Percentiles rank a stretch among this genome's conserved stretches.
These are phyloP conservation scores for Marisa cornuarietis DNA, from an alignment of 1,140 invertebrate genomes.

Conservation along the genomic window DNA sequence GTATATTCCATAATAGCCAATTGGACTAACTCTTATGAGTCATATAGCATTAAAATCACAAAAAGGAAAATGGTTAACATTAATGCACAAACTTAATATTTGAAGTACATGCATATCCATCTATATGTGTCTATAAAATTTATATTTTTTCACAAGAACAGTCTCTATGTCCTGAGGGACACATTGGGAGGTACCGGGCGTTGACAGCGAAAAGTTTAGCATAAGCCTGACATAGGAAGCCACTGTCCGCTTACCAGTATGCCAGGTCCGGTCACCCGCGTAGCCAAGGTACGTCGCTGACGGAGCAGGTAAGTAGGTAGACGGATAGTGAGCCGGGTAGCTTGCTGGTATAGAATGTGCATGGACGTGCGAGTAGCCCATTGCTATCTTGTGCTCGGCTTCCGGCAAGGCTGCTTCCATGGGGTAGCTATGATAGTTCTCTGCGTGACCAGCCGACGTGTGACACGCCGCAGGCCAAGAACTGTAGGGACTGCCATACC, in stretches of 20 bases:
- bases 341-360: not conserved
- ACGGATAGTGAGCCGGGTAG: not conserved
- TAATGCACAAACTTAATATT: no score
- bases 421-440: not conserved
- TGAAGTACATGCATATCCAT: not conserved
- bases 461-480: slow-evolving; percentile 10
- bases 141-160: not conserved
- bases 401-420: not conserved
- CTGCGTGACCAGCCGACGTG: not conserved
- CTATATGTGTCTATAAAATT: not conserved
- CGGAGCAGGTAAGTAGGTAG: not conserved
- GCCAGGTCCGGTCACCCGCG: not conserved
- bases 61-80: no score
- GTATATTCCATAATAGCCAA: no score
- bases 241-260: not conserved
- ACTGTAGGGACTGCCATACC: not conserved
- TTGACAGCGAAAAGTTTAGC: not conserved
- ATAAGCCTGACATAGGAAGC: not conserved
- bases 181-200: not conserved
- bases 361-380: slow-evolving; percentile 3
- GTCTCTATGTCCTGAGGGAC: no score
- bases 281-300: slow-evolving; percentile 9
- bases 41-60: no score
- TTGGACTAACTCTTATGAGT: no score
- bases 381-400: not conserved